Conservation (phyloP, 2,797 vertebrate genomes). For the Bradypodion pumilum region DNA sequence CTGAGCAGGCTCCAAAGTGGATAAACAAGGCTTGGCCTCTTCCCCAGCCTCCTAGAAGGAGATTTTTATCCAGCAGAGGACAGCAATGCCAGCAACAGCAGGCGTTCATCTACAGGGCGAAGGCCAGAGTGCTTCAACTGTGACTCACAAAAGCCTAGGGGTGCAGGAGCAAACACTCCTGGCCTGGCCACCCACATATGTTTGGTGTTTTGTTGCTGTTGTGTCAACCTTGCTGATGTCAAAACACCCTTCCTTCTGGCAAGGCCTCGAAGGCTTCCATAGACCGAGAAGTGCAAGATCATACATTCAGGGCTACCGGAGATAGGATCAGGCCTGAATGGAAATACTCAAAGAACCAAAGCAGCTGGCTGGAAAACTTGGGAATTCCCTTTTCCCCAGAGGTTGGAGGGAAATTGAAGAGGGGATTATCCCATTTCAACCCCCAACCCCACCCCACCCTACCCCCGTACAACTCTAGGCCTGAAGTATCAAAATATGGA, state of each 20-base stretch:
- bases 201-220: conserved; percentile 8
- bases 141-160: conserved; percentile 22
- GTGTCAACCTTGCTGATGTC: not conserved
- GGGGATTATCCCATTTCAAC: too few relatives aligned
- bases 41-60: not conserved
- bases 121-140: conserved; percentile 14
- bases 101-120: not conserved
- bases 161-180: conserved; percentile 8
- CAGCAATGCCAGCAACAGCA: not conserved
- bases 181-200: conserved; percentile 16
- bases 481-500: too few relatives aligned
- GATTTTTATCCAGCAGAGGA: not conserved
- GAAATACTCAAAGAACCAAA: not conserved
- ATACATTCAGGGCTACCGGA: not conserved
- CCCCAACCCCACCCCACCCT: too few relatives aligned
- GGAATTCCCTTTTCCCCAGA: too few relatives aligned
- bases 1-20: conserved; percentile 1
- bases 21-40: conserved; percentile 12
- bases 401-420: too few relatives aligned
- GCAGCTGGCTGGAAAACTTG: too few relatives aligned
- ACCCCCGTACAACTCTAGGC: too few relatives aligned
- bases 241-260: conserved; percentile 27
- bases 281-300: not conserved
- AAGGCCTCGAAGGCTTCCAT: conserved; percentile 13
- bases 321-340: not conserved